Conservation (phyloP, 1,140 invertebrate species). For the Adoxophyes honmai region DNA sequence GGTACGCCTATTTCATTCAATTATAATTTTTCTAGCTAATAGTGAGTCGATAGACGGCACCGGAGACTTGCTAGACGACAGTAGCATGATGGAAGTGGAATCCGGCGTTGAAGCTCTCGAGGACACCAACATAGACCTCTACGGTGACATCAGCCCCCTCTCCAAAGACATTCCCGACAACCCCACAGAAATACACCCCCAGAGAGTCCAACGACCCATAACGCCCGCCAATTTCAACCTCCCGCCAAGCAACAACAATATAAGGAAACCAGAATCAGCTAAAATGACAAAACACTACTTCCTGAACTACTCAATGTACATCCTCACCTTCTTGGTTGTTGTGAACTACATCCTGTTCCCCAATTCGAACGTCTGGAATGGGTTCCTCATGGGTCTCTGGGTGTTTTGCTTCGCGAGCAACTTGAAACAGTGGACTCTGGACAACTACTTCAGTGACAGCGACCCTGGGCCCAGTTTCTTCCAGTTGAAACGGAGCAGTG, state of each 20-base stretch:
- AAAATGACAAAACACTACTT: slow-evolving; percentile 46
- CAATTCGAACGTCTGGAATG: slow-evolving; percentile 61
- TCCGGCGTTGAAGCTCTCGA: slow-evolving; percentile 74
- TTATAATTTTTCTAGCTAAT: not conserved
- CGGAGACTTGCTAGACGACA: slow-evolving; percentile 46
- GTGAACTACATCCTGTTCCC: slow-evolving; percentile 59
- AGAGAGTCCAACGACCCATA: slow-evolving; percentile 21
- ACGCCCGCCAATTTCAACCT: slow-evolving; percentile 43
- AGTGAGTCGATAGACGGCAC: slow-evolving; percentile 45
- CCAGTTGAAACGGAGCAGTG: slow-evolving; percentile 42
- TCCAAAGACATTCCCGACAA: slow-evolving; percentile 29
- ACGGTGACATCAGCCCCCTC: slow-evolving; percentile 40
- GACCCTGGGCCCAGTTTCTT: slow-evolving; percentile 41
- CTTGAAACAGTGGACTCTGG: slow-evolving; percentile 56
- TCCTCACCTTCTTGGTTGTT: slow-evolving; percentile 57
- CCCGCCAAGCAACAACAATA: slow-evolving; percentile 52
- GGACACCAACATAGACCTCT: slow-evolving; percentile 56
- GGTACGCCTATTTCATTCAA: no score
- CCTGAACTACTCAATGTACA: slow-evolving; percentile 59
- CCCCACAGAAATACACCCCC: slow-evolving; percentile 21
- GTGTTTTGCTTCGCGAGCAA: slow-evolving; percentile 53
- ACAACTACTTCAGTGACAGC: slow-evolving; percentile 58
- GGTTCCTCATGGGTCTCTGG: slow-evolving; percentile 70
- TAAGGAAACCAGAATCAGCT: slow-evolving; percentile 24
- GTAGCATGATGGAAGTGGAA: slow-evolving; percentile 61